Conservation (phyloP, 1,140 invertebrate species). For the Pseudomyrmex concolor region DNA sequence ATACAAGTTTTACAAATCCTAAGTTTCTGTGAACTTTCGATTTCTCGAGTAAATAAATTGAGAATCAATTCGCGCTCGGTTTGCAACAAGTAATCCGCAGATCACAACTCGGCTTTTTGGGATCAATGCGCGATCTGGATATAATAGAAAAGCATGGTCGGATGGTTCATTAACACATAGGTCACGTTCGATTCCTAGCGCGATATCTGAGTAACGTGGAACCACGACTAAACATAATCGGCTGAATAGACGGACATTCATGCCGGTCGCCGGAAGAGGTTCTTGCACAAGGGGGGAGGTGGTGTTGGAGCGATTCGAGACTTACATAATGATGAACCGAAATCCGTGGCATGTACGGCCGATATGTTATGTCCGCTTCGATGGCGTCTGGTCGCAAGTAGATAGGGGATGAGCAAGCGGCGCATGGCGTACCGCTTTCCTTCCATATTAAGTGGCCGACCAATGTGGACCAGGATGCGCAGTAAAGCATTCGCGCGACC, state of each 20-base stretch:
- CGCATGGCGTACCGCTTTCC: slow-evolving; percentile 58
- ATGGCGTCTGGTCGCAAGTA: slow-evolving; percentile 63
- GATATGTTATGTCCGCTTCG: slow-evolving; percentile 74
- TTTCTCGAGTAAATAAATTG: no score
- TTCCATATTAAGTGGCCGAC: slow-evolving; percentile 75
- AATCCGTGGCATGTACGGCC: slow-evolving; percentile 75
- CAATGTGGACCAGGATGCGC: slow-evolving; percentile 8
- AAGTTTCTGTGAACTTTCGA: no score
- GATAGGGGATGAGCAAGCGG: slow-evolving; percentile 71
- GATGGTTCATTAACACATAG: slow-evolving; percentile 52
- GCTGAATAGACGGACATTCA: slow-evolving; percentile 74
- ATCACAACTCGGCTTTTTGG: neutral
- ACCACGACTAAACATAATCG: slow-evolving; percentile 64
- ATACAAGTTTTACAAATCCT: no score
- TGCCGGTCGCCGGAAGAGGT: slow-evolving; percentile 51
- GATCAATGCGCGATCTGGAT: neutral
- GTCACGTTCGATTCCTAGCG: slow-evolving; percentile 68
- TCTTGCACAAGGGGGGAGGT: slow-evolving; percentile 46
- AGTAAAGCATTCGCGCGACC: slow-evolving; percentile 35
- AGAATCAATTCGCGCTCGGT: slow-evolving; percentile 4
- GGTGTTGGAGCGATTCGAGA: slow-evolving; percentile 63
- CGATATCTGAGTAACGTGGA: slow-evolving; percentile 30
- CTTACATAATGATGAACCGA: slow-evolving; percentile 80
- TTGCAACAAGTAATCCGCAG: slow-evolving; percentile 3
- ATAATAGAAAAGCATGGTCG: neutral